phyloP scores from a whole-genome alignment of 2,888 invertebrate genomes.

The Choristoneura rosaceana region DNA sequence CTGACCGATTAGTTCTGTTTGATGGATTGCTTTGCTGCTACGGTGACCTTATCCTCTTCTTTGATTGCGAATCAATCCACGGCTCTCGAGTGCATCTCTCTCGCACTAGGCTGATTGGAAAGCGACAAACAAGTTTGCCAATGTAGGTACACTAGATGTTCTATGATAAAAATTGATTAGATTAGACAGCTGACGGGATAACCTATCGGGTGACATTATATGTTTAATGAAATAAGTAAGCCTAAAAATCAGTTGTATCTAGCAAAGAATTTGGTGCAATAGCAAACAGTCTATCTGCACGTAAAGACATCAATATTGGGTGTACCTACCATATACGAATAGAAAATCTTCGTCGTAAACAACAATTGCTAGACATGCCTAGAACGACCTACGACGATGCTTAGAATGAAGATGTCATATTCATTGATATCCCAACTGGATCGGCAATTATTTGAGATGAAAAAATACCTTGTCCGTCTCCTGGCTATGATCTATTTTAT shows the following conservation, averaged over 20 bases:
- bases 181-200: neutral
- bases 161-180: neutral
- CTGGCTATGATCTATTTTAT: no score
- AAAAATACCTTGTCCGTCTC: no score
- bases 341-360: no score
- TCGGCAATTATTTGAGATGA: no score
- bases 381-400: no score
- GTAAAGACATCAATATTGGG: no score
- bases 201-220: neutral
- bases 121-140: neutral
- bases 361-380: no score
- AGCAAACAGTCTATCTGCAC: no score
- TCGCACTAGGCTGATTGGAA: neutral
- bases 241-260: neutral
- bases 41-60: neutral
- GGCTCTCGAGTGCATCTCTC: neutral
- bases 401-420: no score
- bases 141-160: neutral
- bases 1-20: conserved; percentile 23
- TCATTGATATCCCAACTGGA: no score
- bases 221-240: neutral
- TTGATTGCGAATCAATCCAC: neutral
- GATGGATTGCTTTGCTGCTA: conserved; percentile 20
- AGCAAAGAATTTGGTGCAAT: neutral
- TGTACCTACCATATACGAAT: no score